phyloP scores from a whole-genome alignment of 53 echinoderm and acorn worm species.

The Actinopyga echinites region DNA sequence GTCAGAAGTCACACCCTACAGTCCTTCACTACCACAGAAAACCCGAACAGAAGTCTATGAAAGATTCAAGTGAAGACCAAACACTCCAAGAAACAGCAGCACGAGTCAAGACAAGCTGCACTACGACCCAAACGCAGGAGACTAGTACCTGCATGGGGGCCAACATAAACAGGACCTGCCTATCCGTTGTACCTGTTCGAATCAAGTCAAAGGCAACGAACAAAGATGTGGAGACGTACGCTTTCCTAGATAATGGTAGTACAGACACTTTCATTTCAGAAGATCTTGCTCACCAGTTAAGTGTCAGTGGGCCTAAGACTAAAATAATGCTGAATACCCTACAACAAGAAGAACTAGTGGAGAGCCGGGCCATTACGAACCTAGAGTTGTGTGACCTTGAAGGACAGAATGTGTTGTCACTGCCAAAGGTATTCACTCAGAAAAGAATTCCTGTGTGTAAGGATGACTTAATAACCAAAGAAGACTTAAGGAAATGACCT shows the following conservation, averaged over 20 bases:
- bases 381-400: slow-evolving; percentile 45
- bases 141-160: background rate
- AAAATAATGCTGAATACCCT: slow-evolving; percentile 22
- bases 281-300: background rate
- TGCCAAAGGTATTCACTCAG: slow-evolving; percentile 42
- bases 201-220: slow-evolving; percentile 20
- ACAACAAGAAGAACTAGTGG: slow-evolving; percentile 23
- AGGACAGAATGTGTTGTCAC: background rate
- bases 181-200: slow-evolving; percentile 36
- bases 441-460: slow-evolving; percentile 10
- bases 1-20: slow-evolving; percentile 51
- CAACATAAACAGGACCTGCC: background rate
- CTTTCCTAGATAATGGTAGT: slow-evolving; percentile 67
- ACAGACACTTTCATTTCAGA: slow-evolving; percentile 27
- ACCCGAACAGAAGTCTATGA: background rate
- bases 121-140: background rate
- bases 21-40: slow-evolving; percentile 46
- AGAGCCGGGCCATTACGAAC: background rate
- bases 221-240: slow-evolving; percentile 56
- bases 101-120: background rate
- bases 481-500: background rate
- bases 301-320: slow-evolving; percentile 2
- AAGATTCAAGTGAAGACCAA: background rate
- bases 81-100: background rate
- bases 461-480: slow-evolving; percentile 26